These are phyloP conservation scores for Catocala fraxini DNA, from an alignment of 2,888 invertebrate genomes.

Conservation along the genomic window DNA sequence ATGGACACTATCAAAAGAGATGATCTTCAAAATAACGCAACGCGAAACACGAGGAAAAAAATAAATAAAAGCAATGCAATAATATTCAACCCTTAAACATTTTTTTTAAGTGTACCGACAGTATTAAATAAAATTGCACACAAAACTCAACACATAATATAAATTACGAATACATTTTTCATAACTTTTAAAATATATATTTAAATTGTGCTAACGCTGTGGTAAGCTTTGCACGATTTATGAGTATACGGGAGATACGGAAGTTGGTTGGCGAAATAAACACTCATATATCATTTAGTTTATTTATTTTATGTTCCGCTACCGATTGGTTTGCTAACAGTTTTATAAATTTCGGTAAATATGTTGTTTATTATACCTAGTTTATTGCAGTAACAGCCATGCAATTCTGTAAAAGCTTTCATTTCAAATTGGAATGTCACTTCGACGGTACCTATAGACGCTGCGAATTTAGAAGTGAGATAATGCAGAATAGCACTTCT, in stretches of 20 bases:
- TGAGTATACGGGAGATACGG: slow-evolving; percentile 34
- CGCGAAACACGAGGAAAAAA: neutral
- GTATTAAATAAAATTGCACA: slow-evolving; percentile 19
- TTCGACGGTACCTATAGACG: no score
- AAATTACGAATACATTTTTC: slow-evolving; percentile 35
- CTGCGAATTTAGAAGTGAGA: neutral
- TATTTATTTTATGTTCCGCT: slow-evolving; percentile 31
- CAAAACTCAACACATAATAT: slow-evolving; percentile 18
- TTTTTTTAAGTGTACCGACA: slow-evolving; percentile 12
- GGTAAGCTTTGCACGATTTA: slow-evolving; percentile 41
- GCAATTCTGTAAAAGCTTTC: no score
- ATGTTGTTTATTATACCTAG: neutral
- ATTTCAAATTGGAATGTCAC: no score
- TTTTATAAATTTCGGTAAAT: neutral
- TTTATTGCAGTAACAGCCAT: no score
- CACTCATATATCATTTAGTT: slow-evolving; percentile 41
- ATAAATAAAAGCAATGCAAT: neutral
- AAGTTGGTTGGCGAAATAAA: slow-evolving; percentile 45
- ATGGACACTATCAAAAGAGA: neutral
- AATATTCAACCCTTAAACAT: slow-evolving; percentile 12
- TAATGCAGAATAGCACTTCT: no score
- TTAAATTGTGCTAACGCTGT: slow-evolving; percentile 37
- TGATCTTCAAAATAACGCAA: slow-evolving; percentile 1
- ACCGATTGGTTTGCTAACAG: slow-evolving; percentile 25
- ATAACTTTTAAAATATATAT: slow-evolving; percentile 26